Evolutionary conservation across 2,113 vertebrate species (phyloP).

Genomic region (Lethenteron camtschaticum): DNA sequence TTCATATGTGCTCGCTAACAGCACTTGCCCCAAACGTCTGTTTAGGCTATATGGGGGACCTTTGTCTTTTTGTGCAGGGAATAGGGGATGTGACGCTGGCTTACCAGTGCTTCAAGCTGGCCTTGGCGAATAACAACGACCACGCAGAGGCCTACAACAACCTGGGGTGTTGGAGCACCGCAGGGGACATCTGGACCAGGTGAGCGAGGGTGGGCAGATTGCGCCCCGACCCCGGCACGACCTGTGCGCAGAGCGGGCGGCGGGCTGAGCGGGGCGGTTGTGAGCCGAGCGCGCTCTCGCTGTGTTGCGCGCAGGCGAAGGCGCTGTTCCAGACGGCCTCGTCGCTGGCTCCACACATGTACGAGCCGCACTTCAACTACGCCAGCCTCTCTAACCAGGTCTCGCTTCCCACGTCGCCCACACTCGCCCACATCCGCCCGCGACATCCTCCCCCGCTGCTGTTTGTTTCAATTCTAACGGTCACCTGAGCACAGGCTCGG

Average conservation of each 20-base stretch:
- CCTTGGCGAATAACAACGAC: constrained; percentile 57
- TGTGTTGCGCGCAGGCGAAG: constrained; percentile 35
- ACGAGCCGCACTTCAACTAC: constrained; percentile 82
- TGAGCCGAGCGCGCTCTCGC: background rate
- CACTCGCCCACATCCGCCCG: background rate
- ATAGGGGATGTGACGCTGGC: constrained; percentile 59
- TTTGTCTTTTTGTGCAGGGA: constrained; percentile 29
- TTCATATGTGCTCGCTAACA: too few relatives aligned
- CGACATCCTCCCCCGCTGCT: constrained; percentile 12
- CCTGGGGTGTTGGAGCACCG: constrained; percentile 63
- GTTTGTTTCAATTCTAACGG: constrained; percentile 9
- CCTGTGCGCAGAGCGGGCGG: too few relatives aligned
- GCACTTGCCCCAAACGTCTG: too few relatives aligned
- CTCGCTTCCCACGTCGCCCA: too few relatives aligned
- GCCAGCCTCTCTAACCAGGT: constrained; percentile 78
- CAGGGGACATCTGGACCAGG: constrained; percentile 66
- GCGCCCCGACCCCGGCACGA: too few relatives aligned
- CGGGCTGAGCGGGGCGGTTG: background rate
- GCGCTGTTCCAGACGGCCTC: constrained; percentile 71
- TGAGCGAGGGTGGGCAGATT: constrained; percentile 16
- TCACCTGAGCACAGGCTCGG: constrained; percentile 2
- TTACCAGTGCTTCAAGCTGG: constrained; percentile 68
- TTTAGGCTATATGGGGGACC: too few relatives aligned
- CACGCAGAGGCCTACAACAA: constrained; percentile 88
- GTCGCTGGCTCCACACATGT: constrained; percentile 63